These are phyloP conservation scores for Entomobrya multifasciata DNA, from an alignment of 2,888 invertebrate genomes.

Conservation along the genomic window DNA sequence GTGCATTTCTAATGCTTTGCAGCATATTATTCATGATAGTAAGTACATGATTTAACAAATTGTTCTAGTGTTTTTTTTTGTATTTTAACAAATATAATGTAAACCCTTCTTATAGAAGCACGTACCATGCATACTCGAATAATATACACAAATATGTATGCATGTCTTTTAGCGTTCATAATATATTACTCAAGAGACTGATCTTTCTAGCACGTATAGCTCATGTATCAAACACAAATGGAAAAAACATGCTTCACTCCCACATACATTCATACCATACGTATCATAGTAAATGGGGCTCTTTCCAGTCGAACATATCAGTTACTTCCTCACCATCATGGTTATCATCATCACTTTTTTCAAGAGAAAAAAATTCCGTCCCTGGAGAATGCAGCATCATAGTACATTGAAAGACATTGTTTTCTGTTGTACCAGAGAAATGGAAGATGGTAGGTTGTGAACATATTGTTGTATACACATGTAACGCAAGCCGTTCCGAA, in stretches of 20 bases:
- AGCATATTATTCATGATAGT: too few relatives aligned
- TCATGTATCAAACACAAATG: constrained; percentile 58
- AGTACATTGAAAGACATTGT: too few relatives aligned
- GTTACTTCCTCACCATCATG: background rate
- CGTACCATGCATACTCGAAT: background rate
- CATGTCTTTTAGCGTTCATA: too few relatives aligned
- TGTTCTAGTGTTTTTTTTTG: too few relatives aligned
- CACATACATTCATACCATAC: too few relatives aligned
- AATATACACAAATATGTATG: constrained; percentile 4
- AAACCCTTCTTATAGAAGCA: too few relatives aligned
- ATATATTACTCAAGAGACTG: background rate
- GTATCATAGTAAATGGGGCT: too few relatives aligned
- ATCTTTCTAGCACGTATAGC: constrained; percentile 45
- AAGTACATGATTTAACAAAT: too few relatives aligned
- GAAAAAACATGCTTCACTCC: constrained; percentile 44
- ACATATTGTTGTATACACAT: background rate
- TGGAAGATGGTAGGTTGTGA: background rate
- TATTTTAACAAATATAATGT: too few relatives aligned
- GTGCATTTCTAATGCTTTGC: too few relatives aligned
- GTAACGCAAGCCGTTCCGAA: too few relatives aligned
- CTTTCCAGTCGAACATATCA: constrained; percentile 48
- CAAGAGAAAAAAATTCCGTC: constrained; percentile 37
- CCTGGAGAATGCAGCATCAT: constrained; percentile 58
- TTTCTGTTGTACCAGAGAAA: too few relatives aligned
- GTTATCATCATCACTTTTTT: constrained; percentile 26